Conservation (phyloP, 1,140 invertebrate species). For the Drosophila ironensis region DNA sequence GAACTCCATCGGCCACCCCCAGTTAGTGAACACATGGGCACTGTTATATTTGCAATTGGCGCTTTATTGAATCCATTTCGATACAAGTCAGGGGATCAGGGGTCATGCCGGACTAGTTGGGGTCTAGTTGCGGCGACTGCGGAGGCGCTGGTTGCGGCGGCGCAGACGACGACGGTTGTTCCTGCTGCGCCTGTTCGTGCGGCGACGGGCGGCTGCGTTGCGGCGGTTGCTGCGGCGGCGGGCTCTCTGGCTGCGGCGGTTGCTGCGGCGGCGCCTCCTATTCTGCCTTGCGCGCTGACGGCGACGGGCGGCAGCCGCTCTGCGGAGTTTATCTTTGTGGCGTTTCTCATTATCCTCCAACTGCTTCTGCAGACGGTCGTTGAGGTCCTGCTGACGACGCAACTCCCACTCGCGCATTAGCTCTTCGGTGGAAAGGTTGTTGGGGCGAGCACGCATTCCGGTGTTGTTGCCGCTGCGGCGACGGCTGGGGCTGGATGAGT, state of each 20-base stretch:
- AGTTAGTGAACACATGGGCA: too few relatives aligned
- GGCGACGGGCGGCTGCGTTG: not conserved
- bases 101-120: too few relatives aligned
- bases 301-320: too few relatives aligned
- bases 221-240: not conserved
- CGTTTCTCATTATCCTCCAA: too few relatives aligned
- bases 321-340: too few relatives aligned
- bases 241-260: not conserved
- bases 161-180: not conserved
- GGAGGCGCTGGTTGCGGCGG: constrained; percentile 2
- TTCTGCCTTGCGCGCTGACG: not conserved
- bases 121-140: constrained; percentile 26
- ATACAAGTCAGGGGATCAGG: too few relatives aligned
- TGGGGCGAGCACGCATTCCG: not conserved
- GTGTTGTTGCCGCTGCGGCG: not conserved
- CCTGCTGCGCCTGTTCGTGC: not conserved
- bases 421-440: not conserved
- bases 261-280: too few relatives aligned
- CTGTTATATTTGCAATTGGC: too few relatives aligned
- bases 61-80: too few relatives aligned
- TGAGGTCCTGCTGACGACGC: constrained; percentile 43
- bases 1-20: too few relatives aligned
- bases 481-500: not conserved
- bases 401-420: constrained; percentile 37
- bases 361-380: constrained; percentile 12